phyloP scores from a whole-genome alignment of 2,113 vertebrate species.

The Cairina moschata region DNA sequence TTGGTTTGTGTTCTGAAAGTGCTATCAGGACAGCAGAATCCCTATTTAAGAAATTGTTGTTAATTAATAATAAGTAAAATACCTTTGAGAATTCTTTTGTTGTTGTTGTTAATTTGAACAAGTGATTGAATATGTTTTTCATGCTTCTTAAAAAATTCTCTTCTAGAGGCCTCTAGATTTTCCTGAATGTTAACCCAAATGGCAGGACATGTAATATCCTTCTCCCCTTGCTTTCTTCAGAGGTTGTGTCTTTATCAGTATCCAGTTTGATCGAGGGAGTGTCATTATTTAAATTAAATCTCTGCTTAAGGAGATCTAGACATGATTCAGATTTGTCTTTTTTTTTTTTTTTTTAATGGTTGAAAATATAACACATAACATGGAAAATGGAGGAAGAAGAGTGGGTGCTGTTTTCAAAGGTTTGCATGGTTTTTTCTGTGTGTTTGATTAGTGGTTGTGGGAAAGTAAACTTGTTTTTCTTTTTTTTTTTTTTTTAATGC shows the following conservation, averaged over 20 bases:
- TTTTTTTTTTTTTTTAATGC: no score
- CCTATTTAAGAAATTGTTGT: not conserved
- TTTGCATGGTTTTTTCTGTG: not conserved
- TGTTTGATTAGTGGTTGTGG: not conserved
- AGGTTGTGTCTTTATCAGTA: not conserved
- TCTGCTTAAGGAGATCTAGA: not conserved
- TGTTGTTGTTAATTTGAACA: not conserved
- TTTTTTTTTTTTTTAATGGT: no score
- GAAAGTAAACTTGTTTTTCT: not conserved
- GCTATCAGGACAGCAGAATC: not conserved
- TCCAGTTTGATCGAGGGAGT: not conserved
- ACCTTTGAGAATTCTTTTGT: not conserved
- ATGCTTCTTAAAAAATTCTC: not conserved
- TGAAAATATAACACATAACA: not conserved
- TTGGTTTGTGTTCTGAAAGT: not conserved
- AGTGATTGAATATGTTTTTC: not conserved
- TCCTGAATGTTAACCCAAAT: not conserved
- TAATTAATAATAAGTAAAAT: not conserved
- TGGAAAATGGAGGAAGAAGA: not conserved
- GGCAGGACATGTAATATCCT: not conserved
- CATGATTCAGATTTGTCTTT: not conserved
- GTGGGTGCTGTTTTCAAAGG: not conserved
- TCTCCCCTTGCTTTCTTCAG: not conserved
- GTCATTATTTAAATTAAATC: not conserved
- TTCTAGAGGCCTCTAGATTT: not conserved